These are phyloP conservation scores for Nowickia ferox DNA, from an alignment of 2,888 invertebrate species.

Conservation along the genomic window DNA sequence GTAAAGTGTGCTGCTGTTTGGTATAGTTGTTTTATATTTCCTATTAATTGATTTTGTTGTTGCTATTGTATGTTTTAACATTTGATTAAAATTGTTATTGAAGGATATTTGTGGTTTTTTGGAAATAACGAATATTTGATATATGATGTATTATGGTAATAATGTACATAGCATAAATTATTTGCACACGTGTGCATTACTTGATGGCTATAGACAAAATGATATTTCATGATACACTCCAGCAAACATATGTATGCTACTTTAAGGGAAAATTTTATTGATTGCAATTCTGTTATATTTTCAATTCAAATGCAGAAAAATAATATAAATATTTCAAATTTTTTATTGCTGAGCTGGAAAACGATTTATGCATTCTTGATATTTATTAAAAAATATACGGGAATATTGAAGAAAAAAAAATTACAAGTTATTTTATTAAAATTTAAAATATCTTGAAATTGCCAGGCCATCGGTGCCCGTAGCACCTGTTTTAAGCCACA, in stretches of 20 bases:
- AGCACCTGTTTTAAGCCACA: too few species aligned
- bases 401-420: too few species aligned
- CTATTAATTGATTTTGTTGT: constrained; percentile 46
- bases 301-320: too few species aligned
- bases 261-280: constrained; percentile 19
- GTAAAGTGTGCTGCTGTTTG: constrained; percentile 59
- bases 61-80: constrained; percentile 46
- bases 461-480: too few species aligned
- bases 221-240: constrained; percentile 55
- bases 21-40: background rate
- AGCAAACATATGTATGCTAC: too few species aligned
- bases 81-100: constrained; percentile 68
- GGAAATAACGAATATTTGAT: constrained; percentile 59
- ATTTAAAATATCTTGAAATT: too few species aligned
- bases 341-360: too few species aligned
- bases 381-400: too few species aligned
- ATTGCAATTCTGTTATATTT: constrained; percentile 52
- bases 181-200: constrained; percentile 44
- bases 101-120: constrained; percentile 67
- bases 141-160: constrained; percentile 61
- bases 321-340: too few species aligned
- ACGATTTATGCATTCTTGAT: too few species aligned
- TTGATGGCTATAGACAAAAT: constrained; percentile 1
- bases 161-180: constrained; percentile 26
- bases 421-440: too few species aligned